Percentiles rank a stretch among this genome's conserved stretches.
phyloP scores from a whole-genome alignment of 2,888 invertebrate genomes.

The Ormyrus labotus region DNA sequence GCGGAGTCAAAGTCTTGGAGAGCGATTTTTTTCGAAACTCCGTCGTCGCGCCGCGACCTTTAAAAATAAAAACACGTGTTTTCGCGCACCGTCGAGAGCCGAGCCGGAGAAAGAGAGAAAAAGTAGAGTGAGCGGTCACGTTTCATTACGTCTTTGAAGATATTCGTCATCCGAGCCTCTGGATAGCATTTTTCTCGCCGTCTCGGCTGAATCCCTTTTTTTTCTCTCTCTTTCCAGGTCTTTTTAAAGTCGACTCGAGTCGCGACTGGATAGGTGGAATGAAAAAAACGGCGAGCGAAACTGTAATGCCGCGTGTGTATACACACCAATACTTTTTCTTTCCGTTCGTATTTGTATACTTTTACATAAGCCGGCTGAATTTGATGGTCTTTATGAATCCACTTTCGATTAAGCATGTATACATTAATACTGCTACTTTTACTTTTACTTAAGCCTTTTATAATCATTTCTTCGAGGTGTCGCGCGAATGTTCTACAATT shows the following conservation, averaged over 20 bases:
- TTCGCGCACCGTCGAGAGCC: background rate
- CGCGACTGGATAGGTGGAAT: background rate
- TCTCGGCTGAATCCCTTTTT: background rate
- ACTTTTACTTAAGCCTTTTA: no score
- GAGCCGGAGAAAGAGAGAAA: constrained; percentile 12
- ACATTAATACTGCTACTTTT: no score
- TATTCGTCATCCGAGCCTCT: constrained; percentile 45
- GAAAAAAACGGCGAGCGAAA: constrained; percentile 1
- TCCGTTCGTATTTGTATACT: background rate
- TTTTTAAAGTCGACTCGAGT: constrained; percentile 36
- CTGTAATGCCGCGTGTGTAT: background rate
- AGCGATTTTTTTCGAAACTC: constrained; percentile 6
- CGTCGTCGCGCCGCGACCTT: constrained; percentile 23
- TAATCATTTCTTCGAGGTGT: no score
- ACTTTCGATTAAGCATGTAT: no score
- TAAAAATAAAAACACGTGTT: constrained; percentile 46
- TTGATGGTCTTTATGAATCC: no score
- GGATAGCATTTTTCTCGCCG: constrained; percentile 43
- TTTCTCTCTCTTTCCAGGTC: background rate
- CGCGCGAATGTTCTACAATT: no score
- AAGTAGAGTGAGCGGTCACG: constrained; percentile 32
- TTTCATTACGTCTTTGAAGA: constrained; percentile 52
- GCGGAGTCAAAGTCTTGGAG: constrained; percentile 8
- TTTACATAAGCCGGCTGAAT: no score
- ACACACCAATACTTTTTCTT: background rate